Evolutionary conservation across 2,888 invertebrate genomes (phyloP).

Genomic region (Cephus pygmeus): DNA sequence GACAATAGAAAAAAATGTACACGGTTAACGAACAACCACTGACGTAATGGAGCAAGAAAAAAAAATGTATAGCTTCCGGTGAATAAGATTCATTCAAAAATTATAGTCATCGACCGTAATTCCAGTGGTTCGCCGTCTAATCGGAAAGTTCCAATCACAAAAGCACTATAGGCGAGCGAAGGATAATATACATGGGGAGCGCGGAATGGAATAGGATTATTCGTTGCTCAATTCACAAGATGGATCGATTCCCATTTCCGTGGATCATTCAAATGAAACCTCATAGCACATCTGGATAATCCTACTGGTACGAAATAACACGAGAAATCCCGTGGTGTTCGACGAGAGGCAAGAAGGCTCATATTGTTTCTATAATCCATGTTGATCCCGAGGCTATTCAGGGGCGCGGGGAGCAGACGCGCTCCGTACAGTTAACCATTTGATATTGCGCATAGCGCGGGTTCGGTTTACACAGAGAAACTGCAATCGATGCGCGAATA

Average conservation of each 20-base stretch:
- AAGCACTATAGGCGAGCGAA: neutral
- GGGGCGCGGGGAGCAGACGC: neutral
- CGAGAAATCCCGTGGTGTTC: neutral
- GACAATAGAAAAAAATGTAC: neutral
- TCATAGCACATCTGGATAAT: neutral
- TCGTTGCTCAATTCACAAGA: neutral
- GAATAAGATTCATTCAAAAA: neutral
- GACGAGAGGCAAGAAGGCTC: neutral
- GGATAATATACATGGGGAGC: neutral
- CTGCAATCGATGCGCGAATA: neutral
- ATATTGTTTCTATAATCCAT: neutral
- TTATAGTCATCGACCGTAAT: neutral
- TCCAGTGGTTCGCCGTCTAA: neutral
- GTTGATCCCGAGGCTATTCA: neutral
- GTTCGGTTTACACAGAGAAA: neutral
- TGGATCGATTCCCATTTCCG: neutral
- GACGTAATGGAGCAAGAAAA: neutral
- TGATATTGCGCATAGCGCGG: neutral
- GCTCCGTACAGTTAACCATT: neutral
- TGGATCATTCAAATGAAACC: neutral
- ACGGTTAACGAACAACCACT: neutral
- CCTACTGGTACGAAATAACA: neutral
- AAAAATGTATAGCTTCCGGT: neutral
- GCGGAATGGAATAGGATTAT: neutral
- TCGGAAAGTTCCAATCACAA: neutral